Percentiles rank a stretch among this genome's conserved stretches.
These are phyloP conservation scores for Drosophila anceps DNA, from an alignment of 2,888 invertebrate species.

Conservation along the genomic window DNA sequence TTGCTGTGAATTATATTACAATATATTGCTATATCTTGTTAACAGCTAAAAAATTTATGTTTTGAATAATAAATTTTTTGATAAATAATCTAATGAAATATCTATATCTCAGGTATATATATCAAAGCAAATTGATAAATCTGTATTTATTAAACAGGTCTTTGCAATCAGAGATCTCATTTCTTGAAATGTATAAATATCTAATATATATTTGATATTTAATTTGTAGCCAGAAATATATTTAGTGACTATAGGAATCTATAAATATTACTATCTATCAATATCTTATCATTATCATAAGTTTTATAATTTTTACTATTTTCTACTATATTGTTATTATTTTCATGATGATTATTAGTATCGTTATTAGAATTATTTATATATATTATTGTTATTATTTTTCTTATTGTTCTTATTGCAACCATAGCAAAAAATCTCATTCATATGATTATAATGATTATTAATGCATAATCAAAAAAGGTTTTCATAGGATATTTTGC, in stretches of 20 bases:
- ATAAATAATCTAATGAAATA: conserved; percentile 9
- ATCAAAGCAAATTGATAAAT: conserved; percentile 7
- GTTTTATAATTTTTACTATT: neutral
- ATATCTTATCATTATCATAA: neutral
- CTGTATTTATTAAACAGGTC: neutral
- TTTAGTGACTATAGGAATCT: neutral
- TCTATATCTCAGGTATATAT: neutral
- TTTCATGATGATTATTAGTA: neutral
- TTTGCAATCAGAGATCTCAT: conserved; percentile 1
- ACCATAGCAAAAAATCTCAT: no score
- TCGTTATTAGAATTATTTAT: neutral
- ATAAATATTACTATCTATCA: neutral
- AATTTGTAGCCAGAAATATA: neutral
- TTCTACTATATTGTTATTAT: neutral
- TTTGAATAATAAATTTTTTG: neutral
- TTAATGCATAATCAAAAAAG: neutral
- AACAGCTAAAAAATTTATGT: neutral
- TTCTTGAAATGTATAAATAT: neutral
- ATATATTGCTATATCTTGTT: conserved; percentile 8
- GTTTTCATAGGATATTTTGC: conserved; percentile 3
- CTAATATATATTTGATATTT: neutral
- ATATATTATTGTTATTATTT: neutral
- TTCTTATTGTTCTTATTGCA: neutral
- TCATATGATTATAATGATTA: neutral
- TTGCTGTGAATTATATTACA: conserved; percentile 3